Evolutionary conservation across 2,113 vertebrate species (phyloP), one percentile per base, ranked within the genome.

Genomic region (Synodontis membranacea): DNA sequence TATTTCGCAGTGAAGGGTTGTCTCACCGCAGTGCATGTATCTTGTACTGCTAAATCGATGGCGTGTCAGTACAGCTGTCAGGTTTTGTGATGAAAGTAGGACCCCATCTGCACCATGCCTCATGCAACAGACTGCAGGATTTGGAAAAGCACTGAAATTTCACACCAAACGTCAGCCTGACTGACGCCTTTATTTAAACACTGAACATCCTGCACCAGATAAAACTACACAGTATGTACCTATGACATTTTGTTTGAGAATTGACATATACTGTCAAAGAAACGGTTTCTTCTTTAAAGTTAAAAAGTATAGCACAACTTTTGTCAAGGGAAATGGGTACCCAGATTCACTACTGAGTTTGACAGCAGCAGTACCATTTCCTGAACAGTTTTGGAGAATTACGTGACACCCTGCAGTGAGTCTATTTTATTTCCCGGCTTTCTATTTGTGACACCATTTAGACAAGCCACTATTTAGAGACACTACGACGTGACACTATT

Each of bases 121-220:
- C n/a, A 23, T 82, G 44, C 54, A 86, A 5, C 80, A 76, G 68
- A 82, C 80, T 62, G 66, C 52, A 82, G 79, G 79, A n/a, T 62
- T 28, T 81, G 78, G 66, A 46, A 60, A 70, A 58, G 62, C 62
- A 14, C 39, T 81, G 62, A 58, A 72, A 79, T 28, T 21, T 54
- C 46, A 52, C 75, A 37, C 81, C n/a, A 21, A 12, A 39, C 17
- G 15, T 84, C 28, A 62, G 7, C 9, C 39, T 56, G 14, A 46
- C 1, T 46, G 37, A 58, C 60, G 68, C 56, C 37, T 60, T 84
- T 84, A 60, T 31, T 84, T 37, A 52, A 83, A 68, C n/a, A 14
- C n/a, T 58, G 70, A 84, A 74, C 25, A 31, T 14, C 9, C 19
- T 46, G 12, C 56, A 19, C 12, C 48, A 58, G 52, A 54, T 72